Conservation (phyloP, 2,113 vertebrate species). For the Silurus asotus region DNA sequence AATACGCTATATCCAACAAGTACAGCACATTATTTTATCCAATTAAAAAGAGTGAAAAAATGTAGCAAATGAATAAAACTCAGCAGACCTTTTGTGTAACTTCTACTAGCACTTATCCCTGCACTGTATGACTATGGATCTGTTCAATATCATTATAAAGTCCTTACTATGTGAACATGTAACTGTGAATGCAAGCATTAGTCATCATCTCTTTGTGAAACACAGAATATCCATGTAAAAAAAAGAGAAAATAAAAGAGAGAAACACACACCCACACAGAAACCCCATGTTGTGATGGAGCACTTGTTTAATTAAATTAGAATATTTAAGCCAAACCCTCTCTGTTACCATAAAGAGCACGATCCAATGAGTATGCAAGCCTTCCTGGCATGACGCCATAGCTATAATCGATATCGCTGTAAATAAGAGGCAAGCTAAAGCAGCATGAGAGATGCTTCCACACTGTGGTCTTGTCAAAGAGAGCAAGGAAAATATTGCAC, state of each 20-base stretch:
- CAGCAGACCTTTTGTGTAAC: background rate
- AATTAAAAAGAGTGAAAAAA: background rate
- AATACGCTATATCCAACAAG: background rate
- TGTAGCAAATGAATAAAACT: background rate
- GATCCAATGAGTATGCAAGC: slow-evolving; percentile 28
- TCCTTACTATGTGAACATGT: background rate
- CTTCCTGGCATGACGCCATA: slow-evolving; percentile 53
- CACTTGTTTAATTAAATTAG: slow-evolving; percentile 34
- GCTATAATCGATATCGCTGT: slow-evolving; percentile 62
- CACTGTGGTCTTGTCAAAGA: slow-evolving; percentile 12
- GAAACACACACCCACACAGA: background rate
- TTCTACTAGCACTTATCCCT: background rate
- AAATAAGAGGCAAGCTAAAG: slow-evolving; percentile 62
- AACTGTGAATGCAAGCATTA: background rate
- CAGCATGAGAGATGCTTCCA: slow-evolving; percentile 21
- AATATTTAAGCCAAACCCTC: slow-evolving; percentile 31
- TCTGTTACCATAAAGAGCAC: slow-evolving; percentile 44
- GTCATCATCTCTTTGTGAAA: background rate
- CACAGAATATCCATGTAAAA: background rate
- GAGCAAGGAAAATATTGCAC: background rate
- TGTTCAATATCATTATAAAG: background rate
- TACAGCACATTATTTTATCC: background rate
- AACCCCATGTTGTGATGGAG: slow-evolving; percentile 34
- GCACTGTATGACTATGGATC: background rate
- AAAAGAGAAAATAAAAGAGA: background rate